Evolutionary conservation across 92 coral and sea anemone genomes (phyloP), one percentile per base, ranked within the genome.

Genomic region (Hydrozoanthus gracilis): DNA sequence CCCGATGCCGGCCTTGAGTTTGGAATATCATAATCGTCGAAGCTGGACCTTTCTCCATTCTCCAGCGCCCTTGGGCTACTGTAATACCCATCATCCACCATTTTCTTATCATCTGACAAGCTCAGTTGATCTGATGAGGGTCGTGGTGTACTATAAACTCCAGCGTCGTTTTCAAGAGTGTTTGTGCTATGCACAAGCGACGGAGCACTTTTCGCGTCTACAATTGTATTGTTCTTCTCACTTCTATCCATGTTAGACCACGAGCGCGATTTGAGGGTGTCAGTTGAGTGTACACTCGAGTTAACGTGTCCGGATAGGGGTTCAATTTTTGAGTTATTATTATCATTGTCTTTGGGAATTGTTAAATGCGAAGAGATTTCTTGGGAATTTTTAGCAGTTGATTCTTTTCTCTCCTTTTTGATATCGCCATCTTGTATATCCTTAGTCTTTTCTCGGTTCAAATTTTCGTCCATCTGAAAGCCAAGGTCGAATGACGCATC

Each of bases 201-300:
- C 52, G 85, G 85, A 17, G 85, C 85, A 54, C 85, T 80, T 14
- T 49, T 80, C 20, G 74, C 85, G 10, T 80, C 85, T 62, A 8
- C 85, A 47, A 17, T 55, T 18, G 60, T 5, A 8, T 79, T 44
- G 10, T 47, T 16, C n/a, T 64, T 46, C 16, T 79, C 84, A 18
- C 85, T 65, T 49, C 85, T 15, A 47, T 65, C 85, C 85, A 80
- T 80, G 49, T 65, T 80, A 18, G 85, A 80, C 85, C 74, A 80
- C 0, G 85, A 80, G 39, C 64, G 74, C 13, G 85, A 80, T 44
- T 80, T 80, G 14, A 80, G 78, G 13, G 56, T 71, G 45, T 79
- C 93, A 45, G 86, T 76, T 3, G 82, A 71, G 35, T 84, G 82
- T 52, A 87, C 78, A 68, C 86, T 78, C 44, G 91, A 87, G 47